Percentiles rank a stretch among this genome's conserved stretches.
phyloP scores from a whole-genome alignment of 2,113 vertebrate genomes.

The Elanoides forficatus region DNA sequence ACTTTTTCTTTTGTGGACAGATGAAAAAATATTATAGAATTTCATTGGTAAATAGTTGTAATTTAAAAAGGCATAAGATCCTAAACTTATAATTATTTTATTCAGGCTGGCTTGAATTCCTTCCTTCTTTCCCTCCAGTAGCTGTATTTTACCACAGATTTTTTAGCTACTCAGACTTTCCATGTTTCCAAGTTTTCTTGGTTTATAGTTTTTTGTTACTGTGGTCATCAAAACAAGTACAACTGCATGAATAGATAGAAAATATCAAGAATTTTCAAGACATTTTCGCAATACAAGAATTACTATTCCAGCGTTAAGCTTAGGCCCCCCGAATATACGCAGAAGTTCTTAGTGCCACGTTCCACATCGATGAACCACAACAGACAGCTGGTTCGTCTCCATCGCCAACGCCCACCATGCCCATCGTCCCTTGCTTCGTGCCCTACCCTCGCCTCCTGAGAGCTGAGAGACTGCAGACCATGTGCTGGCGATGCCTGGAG shows the following conservation, averaged over 20 bases:
- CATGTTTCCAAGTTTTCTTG: neutral
- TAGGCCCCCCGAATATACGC: fast-evolving
- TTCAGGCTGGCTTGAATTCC: neutral
- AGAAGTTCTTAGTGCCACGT: fast-evolving
- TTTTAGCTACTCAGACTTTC: neutral
- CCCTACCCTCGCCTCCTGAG: neutral
- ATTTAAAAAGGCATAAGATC: neutral
- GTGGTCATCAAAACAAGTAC: neutral
- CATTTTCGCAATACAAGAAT: neutral
- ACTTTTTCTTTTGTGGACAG: neutral
- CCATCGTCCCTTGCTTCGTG: neutral
- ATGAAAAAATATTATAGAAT: neutral
- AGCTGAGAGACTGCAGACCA: neutral
- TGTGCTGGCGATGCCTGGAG: neutral
- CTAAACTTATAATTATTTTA: conserved; percentile 41
- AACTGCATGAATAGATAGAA: neutral
- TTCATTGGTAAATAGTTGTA: conserved; percentile 8
- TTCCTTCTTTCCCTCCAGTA: neutral
- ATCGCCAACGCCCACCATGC: fast-evolving
- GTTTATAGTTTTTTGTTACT: neutral
- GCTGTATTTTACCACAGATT: neutral
- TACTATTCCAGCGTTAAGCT: neutral
- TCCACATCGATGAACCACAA: fast-evolving
- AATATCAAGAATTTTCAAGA: neutral
- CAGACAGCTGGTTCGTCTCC: neutral